Base-by-base conservation (phyloP, 2,797 vertebrate species). In the Sebastes taczanowskii region DNA sequence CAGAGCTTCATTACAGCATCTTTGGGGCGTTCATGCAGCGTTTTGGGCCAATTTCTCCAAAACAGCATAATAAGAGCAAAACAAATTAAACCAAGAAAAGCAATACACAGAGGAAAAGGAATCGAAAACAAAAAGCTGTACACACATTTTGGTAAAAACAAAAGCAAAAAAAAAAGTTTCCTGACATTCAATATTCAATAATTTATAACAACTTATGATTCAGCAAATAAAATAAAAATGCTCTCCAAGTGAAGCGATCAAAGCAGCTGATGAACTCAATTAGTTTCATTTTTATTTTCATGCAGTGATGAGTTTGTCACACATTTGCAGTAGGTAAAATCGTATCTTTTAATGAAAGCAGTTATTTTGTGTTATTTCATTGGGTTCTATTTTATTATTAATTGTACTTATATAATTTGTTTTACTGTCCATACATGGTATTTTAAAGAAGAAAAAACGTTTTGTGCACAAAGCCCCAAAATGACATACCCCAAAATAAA, bases 1-100 rank as follows among this genome's bases (percentile, higher is more conserved):
- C 29, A 18, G 35, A 14, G 61, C 69, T 80, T 75, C 53, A 66
- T 65, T 65, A 82, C 8, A 20, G 61, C 75, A 52, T 60, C 59
- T 78, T 27, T 27, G 30, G 61, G 74, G 23, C 7, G 0, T 71
- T 78, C 38, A 42, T 42, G 38, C 38, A 42, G 38, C 38, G 32
- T 68, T 11, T 62, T 38, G 55, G 16, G 11, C 35, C 49, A 23
- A 16, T 58, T 66, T 52, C 58, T 74, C 6, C 60, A 79, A 14
- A 84, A 69, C 61, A 64, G 27, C 30, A 66, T 42, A 0, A 72
- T 35, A 69, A 61, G 14, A 42, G 38, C 11, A 60, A 62, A 59
- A 82, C 25, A 73, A 11, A 74, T 25, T 13, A 2, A 30, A 52
- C 22, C 42, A 18, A n/a, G 20, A 18, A 67, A 30, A 16, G 29